A percentile compares a stretch with the other conserved stretches of the same genome.
phyloP scores from a whole-genome alignment of 1,140 invertebrate genomes.

The Drosophila prosaltans region DNA sequence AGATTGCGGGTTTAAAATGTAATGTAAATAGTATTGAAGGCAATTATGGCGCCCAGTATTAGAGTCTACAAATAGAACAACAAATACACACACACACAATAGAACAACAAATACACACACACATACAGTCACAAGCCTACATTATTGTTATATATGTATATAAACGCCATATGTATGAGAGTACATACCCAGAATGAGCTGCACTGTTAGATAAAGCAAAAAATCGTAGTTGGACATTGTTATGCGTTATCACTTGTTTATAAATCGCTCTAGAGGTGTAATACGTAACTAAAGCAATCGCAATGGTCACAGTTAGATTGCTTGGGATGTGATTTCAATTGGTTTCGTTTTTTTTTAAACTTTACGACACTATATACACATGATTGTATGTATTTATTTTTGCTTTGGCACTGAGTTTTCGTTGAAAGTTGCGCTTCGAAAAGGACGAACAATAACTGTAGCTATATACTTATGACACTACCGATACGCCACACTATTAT shows the following conservation, averaged over 20 bases:
- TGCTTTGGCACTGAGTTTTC: slow-evolving; percentile 42
- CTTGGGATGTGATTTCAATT: slow-evolving; percentile 20
- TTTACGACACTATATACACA: not conserved
- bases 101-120: slow-evolving; percentile 21
- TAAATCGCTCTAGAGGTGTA: slow-evolving; percentile 29
- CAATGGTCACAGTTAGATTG: slow-evolving; percentile 26
- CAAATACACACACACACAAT: slow-evolving; percentile 24
- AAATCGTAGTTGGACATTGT: slow-evolving; percentile 62
- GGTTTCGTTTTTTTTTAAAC: not conserved
- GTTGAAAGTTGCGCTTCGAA: slow-evolving; percentile 24
- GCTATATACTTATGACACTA: slow-evolving; percentile 20
- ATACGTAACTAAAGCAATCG: slow-evolving; percentile 64
- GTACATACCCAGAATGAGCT: slow-evolving; percentile 71
- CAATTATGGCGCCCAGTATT: slow-evolving; percentile 37
- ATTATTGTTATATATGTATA: not conserved
- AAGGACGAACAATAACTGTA: slow-evolving; percentile 1
- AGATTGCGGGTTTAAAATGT: not conserved
- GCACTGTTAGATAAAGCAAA: slow-evolving; percentile 66
- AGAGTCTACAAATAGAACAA: slow-evolving; percentile 3
- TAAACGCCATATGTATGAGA: not conserved
- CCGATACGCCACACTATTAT: slow-evolving; percentile 41
- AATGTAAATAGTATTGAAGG: slow-evolving; percentile 51
- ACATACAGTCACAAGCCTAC: not conserved
- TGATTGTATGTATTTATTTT: not conserved
- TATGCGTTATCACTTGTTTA: slow-evolving; percentile 55